Conservation (phyloP, 2,797 vertebrate species). For the Eurystomus glaucurus region DNA sequence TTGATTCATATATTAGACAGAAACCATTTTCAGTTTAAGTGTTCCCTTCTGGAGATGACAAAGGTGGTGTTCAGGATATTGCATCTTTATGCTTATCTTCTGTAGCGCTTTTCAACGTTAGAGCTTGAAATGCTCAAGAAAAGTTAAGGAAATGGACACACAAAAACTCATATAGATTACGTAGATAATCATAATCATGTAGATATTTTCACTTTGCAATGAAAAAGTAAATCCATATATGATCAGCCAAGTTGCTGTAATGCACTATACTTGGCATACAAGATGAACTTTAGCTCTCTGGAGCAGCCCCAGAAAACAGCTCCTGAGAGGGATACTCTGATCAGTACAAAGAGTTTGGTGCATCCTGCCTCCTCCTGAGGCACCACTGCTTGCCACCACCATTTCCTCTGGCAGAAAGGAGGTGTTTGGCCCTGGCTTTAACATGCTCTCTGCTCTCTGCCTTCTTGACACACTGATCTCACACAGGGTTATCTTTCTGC, state of each 20-base stretch:
- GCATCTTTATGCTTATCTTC: neutral
- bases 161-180: neutral
- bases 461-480: neutral
- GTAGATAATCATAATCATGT: neutral
- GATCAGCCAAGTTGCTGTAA: neutral
- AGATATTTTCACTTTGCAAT: neutral
- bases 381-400: neutral
- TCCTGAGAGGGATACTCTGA: neutral
- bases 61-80: neutral
- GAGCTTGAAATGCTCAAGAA: neutral
- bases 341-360: neutral
- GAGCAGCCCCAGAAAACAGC: neutral
- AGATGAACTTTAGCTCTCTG: neutral
- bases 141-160: neutral
- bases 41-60: neutral
- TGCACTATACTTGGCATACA: neutral
- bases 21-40: neutral
- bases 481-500: neutral
- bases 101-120: neutral
- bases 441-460: neutral
- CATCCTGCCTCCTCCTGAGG: neutral
- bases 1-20: neutral
- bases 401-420: neutral
- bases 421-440: neutral
- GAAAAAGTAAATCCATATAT: neutral